Conservation (phyloP, 2,888 invertebrate species). For the Coecobrya sp. region DNA sequence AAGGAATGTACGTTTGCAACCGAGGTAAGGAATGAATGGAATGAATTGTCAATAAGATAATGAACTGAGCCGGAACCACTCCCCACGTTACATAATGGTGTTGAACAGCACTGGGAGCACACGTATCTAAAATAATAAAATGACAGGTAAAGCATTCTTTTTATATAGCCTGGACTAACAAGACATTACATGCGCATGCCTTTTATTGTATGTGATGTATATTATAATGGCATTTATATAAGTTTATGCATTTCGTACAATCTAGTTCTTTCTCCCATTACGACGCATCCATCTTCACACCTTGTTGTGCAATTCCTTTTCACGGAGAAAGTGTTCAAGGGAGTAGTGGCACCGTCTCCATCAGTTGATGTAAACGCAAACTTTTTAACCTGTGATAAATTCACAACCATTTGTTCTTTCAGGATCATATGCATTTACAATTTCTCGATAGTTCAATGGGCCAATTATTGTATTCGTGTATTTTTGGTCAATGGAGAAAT, state of each 20-base stretch:
- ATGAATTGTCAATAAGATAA: constrained; percentile 27
- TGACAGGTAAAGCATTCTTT: background rate
- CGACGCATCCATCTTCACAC: constrained; percentile 96
- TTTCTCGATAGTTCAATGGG: too few relatives aligned
- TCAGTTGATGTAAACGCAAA: constrained; percentile 80
- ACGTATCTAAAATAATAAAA: constrained; percentile 88
- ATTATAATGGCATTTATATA: too few relatives aligned
- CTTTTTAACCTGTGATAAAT: constrained; percentile 72
- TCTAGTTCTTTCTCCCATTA: constrained; percentile 96
- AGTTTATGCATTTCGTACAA: constrained; percentile 89
- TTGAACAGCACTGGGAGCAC: constrained; percentile 95
- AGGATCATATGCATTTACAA: too few relatives aligned
- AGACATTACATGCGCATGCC: too few relatives aligned
- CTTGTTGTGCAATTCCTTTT: constrained; percentile 89
- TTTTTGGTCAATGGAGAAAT: too few relatives aligned
- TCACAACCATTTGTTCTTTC: background rate
- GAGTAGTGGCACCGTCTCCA: constrained; percentile 36
- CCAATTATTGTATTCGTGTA: too few relatives aligned
- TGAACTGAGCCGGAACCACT: constrained; percentile 75
- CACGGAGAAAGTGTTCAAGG: constrained; percentile 79
- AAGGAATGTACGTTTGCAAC: background rate
- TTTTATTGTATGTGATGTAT: too few relatives aligned
- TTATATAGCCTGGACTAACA: too few relatives aligned
- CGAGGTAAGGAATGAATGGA: constrained; percentile 43
- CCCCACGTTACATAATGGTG: constrained; percentile 93